A percentile compares a stretch with the other conserved stretches of the same genome.
Evolutionary conservation across 2,113 vertebrate genomes (phyloP).

Genomic region (Mobula birostris): DNA sequence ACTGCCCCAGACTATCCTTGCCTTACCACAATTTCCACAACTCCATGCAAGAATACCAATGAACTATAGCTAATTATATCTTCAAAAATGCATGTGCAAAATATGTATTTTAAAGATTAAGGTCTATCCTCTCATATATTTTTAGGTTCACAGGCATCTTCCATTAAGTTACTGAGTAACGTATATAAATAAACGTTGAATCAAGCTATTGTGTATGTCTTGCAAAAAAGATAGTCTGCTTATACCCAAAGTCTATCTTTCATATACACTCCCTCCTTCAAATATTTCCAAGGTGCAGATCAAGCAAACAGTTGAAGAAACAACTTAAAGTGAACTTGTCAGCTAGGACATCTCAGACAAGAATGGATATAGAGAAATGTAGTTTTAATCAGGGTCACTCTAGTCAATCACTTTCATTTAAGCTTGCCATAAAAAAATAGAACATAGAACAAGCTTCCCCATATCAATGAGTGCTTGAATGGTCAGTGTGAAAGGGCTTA

Average conservation of each 20-base stretch:
- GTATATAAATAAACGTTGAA: not conserved
- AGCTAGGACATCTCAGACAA: not conserved
- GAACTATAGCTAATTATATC: not conserved
- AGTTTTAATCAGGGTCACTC: not conserved
- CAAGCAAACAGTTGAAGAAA: not conserved
- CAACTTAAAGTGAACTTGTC: not conserved
- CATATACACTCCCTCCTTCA: not conserved
- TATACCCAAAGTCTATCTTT: not conserved
- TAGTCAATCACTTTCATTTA: not conserved
- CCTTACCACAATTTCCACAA: too few relatives aligned
- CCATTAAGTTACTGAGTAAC: not conserved
- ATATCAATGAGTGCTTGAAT: too few relatives aligned
- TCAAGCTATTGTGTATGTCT: not conserved
- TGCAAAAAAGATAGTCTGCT: not conserved
- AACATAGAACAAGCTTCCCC: not conserved
- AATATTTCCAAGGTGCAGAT: not conserved
- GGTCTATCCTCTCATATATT: not conserved
- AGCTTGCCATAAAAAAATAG: not conserved
- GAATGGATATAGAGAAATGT: not conserved
- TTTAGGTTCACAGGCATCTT: not conserved
- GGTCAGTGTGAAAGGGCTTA: too few relatives aligned
- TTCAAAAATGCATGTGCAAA: not conserved
- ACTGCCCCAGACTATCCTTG: too few relatives aligned
- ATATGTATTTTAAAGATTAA: not conserved
- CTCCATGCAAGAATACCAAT: not conserved